A percentile compares a stretch with the other conserved stretches of the same genome.
phyloP scores from a whole-genome alignment of 2,113 vertebrate species.

The Amphiprion ocellaris region DNA sequence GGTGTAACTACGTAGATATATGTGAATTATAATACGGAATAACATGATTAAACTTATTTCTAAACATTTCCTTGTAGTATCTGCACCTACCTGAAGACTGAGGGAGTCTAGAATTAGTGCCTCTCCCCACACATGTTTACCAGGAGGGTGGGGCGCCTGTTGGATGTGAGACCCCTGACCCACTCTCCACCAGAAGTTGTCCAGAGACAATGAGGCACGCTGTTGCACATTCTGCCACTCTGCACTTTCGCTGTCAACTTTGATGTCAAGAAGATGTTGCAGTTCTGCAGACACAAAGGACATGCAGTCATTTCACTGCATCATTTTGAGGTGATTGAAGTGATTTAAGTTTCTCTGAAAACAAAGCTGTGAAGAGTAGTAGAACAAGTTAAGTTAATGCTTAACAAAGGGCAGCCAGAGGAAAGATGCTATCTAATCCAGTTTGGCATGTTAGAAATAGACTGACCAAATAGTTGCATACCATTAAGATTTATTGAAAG shows the following conservation, averaged over 20 bases:
- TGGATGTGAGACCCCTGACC: conserved; percentile 98
- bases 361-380: not conserved
- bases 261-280: conserved; percentile 80
- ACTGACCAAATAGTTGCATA: not conserved
- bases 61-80: not conserved
- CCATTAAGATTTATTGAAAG: not conserved
- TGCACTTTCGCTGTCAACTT: conserved; percentile 84
- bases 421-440: conserved; percentile 61
- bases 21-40: too few relatives aligned
- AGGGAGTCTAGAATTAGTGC: conserved; percentile 93
- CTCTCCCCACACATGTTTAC: conserved; percentile 98
- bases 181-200: conserved; percentile 97
- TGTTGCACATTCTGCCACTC: conserved; percentile 89
- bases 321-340: not conserved
- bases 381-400: conserved; percentile 54
- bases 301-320: not conserved
- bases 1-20: not conserved
- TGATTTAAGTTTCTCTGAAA: not conserved
- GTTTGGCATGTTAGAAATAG: conserved; percentile 44
- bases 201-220: conserved; percentile 88
- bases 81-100: conserved; percentile 88
- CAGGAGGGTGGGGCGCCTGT: conserved; percentile 93
- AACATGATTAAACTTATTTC: too few relatives aligned
- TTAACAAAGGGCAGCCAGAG: conserved; percentile 36
- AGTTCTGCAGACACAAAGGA: conserved; percentile 74